Percentiles rank a stretch among this genome's conserved stretches.
Conservation (phyloP, 2,113 vertebrate genomes). For the Alligator mississippiensis region DNA sequence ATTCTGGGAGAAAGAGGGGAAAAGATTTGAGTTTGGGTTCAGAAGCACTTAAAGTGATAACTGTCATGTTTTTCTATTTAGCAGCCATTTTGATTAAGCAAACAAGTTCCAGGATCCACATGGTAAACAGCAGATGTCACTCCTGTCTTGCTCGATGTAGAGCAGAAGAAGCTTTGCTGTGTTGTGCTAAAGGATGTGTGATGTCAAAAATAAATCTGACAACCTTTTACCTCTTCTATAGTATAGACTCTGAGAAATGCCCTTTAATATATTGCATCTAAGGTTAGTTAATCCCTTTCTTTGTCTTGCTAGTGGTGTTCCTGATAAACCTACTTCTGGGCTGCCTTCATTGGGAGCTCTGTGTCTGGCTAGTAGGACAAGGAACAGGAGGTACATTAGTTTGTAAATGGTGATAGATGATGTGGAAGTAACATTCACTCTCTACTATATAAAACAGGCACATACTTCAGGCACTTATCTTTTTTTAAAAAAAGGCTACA, state of each 20-base stretch:
- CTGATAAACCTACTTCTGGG: neutral
- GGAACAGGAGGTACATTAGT: neutral
- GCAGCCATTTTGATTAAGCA: no score
- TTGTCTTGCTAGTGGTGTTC: neutral
- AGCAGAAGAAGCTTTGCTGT: neutral
- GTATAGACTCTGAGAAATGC: neutral
- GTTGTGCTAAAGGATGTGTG: neutral
- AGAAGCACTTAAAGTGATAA: neutral
- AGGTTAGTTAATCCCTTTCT: neutral
- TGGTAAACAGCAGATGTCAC: constrained; percentile 58
- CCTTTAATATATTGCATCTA: neutral
- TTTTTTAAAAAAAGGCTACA: neutral
- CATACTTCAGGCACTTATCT: neutral
- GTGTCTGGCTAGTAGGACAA: neutral
- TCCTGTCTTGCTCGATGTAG: constrained; percentile 16
- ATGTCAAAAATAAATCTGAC: rapidly evolving
- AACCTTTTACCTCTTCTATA: neutral
- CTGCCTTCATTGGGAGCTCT: neutral
- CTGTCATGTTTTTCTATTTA: no score
- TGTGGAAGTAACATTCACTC: neutral
- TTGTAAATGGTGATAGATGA: neutral
- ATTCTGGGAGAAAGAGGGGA: neutral
- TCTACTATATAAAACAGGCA: neutral
- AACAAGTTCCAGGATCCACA: neutral
- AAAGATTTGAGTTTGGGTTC: rapidly evolving